Base-by-base conservation (phyloP, 2,888 invertebrate species). In the Acleris laterana region DNA sequence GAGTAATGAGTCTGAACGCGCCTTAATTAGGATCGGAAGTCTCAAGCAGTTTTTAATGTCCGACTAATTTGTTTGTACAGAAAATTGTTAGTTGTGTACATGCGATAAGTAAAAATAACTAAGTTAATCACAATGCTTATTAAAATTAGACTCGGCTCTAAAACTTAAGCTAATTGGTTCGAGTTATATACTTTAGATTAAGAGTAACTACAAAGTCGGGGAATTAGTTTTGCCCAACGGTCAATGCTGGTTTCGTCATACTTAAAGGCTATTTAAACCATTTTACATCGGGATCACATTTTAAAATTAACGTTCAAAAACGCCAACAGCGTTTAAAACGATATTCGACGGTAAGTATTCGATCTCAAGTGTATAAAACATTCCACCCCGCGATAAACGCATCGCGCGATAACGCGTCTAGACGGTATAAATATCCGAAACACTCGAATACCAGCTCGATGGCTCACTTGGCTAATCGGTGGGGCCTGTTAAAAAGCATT, bases 401-500 rank as follows among this genome's bases (percentile, higher is more conserved):
- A 89, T 88, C 85, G 83, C 79, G 79, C 76, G 92, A 92, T 92
- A 90, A 91, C 77, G 66, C 74, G 92, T 92, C 91, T 92, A 92
- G 92, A 92, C 92, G 87, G 75, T 84, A 88, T 89, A 90, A 89
- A 90, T 89, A 88, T 89, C 79, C 80, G 70, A 83, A 86, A 82
- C 90, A 90, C 90, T 91, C 89, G 88, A 90, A 90, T 92, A 71
- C 91, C 89, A 83, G 79, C 77, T 78, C 86, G 84, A 90, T 92
- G 90, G 89, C 89, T 91, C 90, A 92, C 90, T 91, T 90, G 90
- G 91, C 89, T 90, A 91, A 92, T 91, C 88, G 88, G 76, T 76
- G 77, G 79, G 78, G 83, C 80, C 77, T 79, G 81, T 82, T 78
- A 79, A 82, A 82, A 72, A 80, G 83, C 60, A 56, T 65, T 64